Conservation (phyloP, 30 jellyfish, hydroid and myxozoan species). For the Aurelia aurita region DNA sequence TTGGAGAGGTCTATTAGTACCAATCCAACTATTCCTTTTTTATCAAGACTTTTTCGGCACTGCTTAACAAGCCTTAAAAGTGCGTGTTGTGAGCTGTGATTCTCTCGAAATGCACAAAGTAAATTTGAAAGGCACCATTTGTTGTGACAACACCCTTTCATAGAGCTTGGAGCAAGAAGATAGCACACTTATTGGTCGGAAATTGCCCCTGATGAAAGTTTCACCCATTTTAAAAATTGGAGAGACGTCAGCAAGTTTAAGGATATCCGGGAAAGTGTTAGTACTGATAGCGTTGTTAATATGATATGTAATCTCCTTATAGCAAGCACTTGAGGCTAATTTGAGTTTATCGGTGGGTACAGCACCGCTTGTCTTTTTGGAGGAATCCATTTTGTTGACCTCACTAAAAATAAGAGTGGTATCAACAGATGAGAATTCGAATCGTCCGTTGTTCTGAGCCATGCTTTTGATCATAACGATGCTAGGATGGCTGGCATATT, state of each 20-base stretch:
- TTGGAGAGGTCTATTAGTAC: too few species aligned
- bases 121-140: constrained; percentile 13
- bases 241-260: constrained; percentile 38
- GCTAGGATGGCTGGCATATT: constrained; percentile 50
- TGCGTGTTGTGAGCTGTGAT: too few species aligned
- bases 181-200: constrained; percentile 33
- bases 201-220: constrained; percentile 23
- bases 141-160: constrained; percentile 31
- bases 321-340: constrained; percentile 43
- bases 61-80: too few species aligned
- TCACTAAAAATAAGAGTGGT: constrained; percentile 40
- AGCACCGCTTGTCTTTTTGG: constrained; percentile 43
- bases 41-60: too few species aligned
- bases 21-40: too few species aligned
- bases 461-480: constrained; percentile 23
- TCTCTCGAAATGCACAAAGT: too few species aligned
- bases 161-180: constrained; percentile 34
- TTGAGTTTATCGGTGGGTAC: constrained; percentile 42
- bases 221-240: constrained; percentile 24
- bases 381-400: constrained; percentile 40
- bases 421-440: constrained; percentile 29
- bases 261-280: constrained; percentile 36
- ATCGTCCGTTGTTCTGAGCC: too few species aligned
- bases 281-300: constrained; percentile 17
- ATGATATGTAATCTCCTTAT: constrained; percentile 33